Conservation (phyloP, 23 tunicate genomes). For the Trididemnum miniatum region DNA sequence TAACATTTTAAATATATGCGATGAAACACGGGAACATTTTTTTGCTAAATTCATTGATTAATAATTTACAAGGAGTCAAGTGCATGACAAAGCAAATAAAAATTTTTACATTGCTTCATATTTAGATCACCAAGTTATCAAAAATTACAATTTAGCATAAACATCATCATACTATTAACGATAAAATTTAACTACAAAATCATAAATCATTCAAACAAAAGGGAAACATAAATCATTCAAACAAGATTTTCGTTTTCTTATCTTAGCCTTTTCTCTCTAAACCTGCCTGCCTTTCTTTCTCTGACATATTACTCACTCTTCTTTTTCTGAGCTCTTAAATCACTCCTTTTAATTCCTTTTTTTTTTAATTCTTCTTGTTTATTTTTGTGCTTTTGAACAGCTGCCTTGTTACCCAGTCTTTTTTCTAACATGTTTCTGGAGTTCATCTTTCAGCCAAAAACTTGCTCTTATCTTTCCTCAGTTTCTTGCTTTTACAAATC, state of each 20-base stretch:
- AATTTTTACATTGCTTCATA: background rate
- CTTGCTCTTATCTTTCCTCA: background rate
- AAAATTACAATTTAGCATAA: background rate
- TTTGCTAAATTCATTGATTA: background rate
- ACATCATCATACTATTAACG: background rate
- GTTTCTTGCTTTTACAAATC: background rate
- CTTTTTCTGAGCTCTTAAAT: too few species aligned
- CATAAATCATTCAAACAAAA: background rate
- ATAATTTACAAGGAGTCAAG: background rate
- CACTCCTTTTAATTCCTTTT: too few species aligned
- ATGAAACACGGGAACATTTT: background rate
- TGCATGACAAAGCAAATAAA: background rate
- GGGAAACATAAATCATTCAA: too few species aligned
- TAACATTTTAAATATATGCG: too few species aligned
- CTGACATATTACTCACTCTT: too few species aligned
- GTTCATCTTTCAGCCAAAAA: background rate
- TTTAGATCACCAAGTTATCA: background rate
- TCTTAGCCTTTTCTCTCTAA: too few species aligned
- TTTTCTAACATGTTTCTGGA: background rate
- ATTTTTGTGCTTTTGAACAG: background rate
- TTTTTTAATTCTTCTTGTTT: too few species aligned
- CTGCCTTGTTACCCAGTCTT: background rate
- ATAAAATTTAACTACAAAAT: background rate
- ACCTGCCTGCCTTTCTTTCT: too few species aligned
- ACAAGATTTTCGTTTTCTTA: too few species aligned